Base-by-base conservation (phyloP, 2,888 invertebrate species). In the Lumbricus terrestris region DNA sequence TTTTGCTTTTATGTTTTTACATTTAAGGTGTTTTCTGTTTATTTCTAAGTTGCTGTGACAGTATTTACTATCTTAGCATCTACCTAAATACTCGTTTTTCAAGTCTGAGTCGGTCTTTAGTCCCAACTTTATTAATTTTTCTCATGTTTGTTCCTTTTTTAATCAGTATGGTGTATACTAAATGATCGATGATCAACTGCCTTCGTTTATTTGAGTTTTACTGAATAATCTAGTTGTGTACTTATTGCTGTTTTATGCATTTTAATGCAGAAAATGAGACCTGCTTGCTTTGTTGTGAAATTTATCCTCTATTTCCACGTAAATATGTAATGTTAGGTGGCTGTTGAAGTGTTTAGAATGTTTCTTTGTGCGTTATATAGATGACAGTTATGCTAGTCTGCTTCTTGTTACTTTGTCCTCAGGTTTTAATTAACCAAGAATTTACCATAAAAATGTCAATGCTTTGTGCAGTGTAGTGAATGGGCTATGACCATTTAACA, bases 321-420 rank as follows among this genome's bases (percentile, higher is more conserved):
- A 29, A n/a, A 69, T 69, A 69, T 69, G 69, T 69, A n/a, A 69
- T 69, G 69, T n/a, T 69, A 69, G 69, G 69, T n/a, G n/a, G 29
- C 69, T 69, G 69, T 69, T 69, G 69, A 69, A 69, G 69, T 69
- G 69, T 69, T 69, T 69, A 69, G 69, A 69, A 69, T 69, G n/a
- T 69, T n/a, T 69, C n/a, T 29, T 69, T 69, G 69, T 69, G 69
- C n/a, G 1, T 69, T n/a, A 40, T 6, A 69, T 69, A 69, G 4
- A 69, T 69, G 69, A 69, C 69, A 69, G 69, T 69, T 69, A n/a
- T 69, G 69, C 69, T 69, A 29, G 29, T 69, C 69, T n/a, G 69
- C 29, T 69, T 69, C 29, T 47, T 47, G 47, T 47, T 47, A 47
- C 47, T 47, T 16, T 47, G 47, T 47, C 23, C 47, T 23, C 20